Evolutionary conservation across 2,113 vertebrate species (phyloP).

Genomic region (Sander vitreus): DNA sequence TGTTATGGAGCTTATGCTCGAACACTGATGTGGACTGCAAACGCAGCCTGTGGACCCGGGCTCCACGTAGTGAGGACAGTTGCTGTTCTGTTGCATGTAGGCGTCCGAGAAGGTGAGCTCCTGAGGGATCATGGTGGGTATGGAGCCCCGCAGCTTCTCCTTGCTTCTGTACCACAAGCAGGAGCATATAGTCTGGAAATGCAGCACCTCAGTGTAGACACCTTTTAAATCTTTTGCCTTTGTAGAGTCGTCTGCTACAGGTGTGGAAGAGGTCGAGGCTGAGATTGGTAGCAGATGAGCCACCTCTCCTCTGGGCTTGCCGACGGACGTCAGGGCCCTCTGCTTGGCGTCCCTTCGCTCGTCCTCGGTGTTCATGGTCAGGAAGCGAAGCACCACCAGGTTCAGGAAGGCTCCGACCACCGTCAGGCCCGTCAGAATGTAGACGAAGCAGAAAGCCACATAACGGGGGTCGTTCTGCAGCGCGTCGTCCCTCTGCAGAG

Average conservation of each 20-base stretch:
- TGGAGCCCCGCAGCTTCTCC: constrained; percentile 92
- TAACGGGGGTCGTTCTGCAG: constrained; percentile 95
- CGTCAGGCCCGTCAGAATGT: constrained; percentile 95
- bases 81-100: constrained; percentile 88
- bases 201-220: constrained; percentile 93
- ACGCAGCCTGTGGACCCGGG: constrained; percentile 88
- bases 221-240: constrained; percentile 85
- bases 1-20: constrained; percentile 92
- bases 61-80: constrained; percentile 84
- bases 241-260: constrained; percentile 32
- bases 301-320: constrained; percentile 71
- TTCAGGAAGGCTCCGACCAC: constrained; percentile 99
- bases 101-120: constrained; percentile 91
- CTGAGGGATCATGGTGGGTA: constrained; percentile 89
- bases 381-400: constrained; percentile 96
- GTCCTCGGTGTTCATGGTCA: constrained; percentile 97
- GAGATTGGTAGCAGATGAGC: constrained; percentile 55
- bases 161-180: constrained; percentile 96
- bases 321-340: constrained; percentile 85
- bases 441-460: constrained; percentile 98
- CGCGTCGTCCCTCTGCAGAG: constrained; percentile 94
- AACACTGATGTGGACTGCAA: constrained; percentile 88
- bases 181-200: constrained; percentile 97
- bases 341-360: constrained; percentile 93
- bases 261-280: constrained; percentile 47